Base-by-base conservation (phyloP, 2,113 vertebrate genomes). In the Hemiprocne comata region DNA sequence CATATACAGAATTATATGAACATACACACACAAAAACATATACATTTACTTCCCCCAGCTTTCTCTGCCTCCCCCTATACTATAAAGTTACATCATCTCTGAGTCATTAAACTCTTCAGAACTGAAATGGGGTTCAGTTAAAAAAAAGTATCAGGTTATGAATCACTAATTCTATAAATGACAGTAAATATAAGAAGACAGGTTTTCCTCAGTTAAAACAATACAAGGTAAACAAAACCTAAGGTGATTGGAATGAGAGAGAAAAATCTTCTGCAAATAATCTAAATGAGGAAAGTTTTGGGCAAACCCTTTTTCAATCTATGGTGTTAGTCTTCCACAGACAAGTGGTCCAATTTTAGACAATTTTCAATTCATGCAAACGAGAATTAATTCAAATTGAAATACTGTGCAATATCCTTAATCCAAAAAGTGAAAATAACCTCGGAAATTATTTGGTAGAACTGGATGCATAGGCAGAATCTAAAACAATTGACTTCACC, bases 291-390 rank as follows among this genome's bases (percentile, higher is more conserved):
- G 14, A 48, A 95, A 92, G 53, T 89, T 81, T 94, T 19, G 54
- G 38, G 31, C 23, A 74, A 57, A 90, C 20, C 54, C 12, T 82
- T 85, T 88, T 26, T 78, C 48, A 80, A 85, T 29, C 55, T 85
- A 62, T 72, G 53, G 38, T 89, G 44, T 12, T 55, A 73, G 13
- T 36, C 74, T 87, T n/a, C 65, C 38, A 61, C 3, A 42, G 51
- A 76, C 10, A 95, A 87, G 24, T 67, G 54, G 29, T 31, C 36
- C 76, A 60, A 51, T 72, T 42, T 58, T 42, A 90, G 65, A 66
- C 11, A 69, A 40, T 83, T 96, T 86, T 26, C 90, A 92, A 94
- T 77, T 7, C 78, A 86, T 48, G 19, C 61, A 95, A 64, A 77
- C 58, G 17, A 84, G 36, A 87, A 62, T n/a, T 69, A 71, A 66